Conservation (phyloP, 2,888 invertebrate genomes). For the Spisula solida region DNA sequence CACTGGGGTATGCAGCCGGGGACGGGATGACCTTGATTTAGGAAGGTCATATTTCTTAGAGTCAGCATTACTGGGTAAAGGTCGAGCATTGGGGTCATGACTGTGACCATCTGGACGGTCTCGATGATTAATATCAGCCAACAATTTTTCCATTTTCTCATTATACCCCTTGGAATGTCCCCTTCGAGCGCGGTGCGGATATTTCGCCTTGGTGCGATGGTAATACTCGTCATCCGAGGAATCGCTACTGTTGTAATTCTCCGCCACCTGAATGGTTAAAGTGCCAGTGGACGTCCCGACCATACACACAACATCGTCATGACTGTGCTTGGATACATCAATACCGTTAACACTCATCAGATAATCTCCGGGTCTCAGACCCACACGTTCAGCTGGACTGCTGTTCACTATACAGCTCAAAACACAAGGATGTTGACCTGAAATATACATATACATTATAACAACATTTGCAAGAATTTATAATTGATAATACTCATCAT, state of each 20-base stretch:
- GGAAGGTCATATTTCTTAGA: constrained; percentile 53
- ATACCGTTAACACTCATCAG: constrained; percentile 95
- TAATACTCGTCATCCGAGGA: constrained; percentile 92
- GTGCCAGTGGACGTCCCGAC: constrained; percentile 94
- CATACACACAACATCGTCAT: constrained; percentile 96
- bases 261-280: constrained; percentile 84
- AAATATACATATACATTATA: neutral
- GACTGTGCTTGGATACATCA: constrained; percentile 96
- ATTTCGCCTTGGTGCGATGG: constrained; percentile 86
- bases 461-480: constrained; percentile 9
- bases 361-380: constrained; percentile 96
- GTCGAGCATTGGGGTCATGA: constrained; percentile 73
- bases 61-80: constrained; percentile 55
- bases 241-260: constrained; percentile 92
- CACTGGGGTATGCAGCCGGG: constrained; percentile 74
- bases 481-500: too few species aligned
- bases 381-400: constrained; percentile 96
- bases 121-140: constrained; percentile 73
- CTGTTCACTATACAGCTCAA: constrained; percentile 96
- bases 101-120: constrained; percentile 72
- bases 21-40: constrained; percentile 67
- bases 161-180: constrained; percentile 54
- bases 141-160: constrained; percentile 73
- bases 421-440: constrained; percentile 97
- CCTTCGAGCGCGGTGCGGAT: constrained; percentile 80